Conservation (phyloP, 2,797 vertebrate species). For the Alcedo quadribrachys region DNA sequence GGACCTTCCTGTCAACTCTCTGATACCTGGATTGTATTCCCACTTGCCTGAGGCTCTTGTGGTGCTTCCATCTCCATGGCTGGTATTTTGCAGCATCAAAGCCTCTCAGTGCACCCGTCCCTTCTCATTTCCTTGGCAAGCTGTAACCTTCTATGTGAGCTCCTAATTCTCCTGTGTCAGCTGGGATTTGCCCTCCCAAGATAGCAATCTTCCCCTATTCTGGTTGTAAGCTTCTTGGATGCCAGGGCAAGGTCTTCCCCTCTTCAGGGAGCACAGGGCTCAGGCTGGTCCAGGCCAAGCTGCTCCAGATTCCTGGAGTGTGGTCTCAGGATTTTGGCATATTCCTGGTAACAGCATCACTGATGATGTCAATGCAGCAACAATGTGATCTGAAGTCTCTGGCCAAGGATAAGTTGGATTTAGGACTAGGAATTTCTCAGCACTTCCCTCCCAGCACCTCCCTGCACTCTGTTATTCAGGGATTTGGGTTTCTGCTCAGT, state of each 20-base stretch:
- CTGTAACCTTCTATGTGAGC: slow-evolving; percentile 5
- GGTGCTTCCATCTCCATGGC: background rate
- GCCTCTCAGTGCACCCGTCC: background rate
- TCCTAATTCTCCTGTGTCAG: slow-evolving; percentile 46
- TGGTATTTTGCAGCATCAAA: background rate
- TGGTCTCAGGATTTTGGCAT: background rate
- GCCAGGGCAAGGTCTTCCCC: slow-evolving; percentile 5
- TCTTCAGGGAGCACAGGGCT: background rate
- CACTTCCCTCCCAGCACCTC: accelerated
- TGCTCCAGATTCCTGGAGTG: accelerated
- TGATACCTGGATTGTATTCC: background rate
- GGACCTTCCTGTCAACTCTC: background rate
- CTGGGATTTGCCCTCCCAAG: slow-evolving; percentile 54
- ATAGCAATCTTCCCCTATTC: slow-evolving; percentile 48
- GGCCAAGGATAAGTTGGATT: background rate
- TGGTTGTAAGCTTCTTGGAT: slow-evolving; percentile 50
- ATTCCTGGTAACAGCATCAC: background rate
- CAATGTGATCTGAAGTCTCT: background rate
- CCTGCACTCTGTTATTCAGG: background rate
- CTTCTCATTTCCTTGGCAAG: background rate
- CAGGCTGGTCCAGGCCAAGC: background rate
- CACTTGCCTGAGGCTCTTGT: background rate
- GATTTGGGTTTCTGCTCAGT: background rate
- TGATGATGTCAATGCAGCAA: background rate
- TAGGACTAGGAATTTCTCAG: background rate